Base-by-base conservation (phyloP, 2,888 invertebrate species). In the Microplitis manilae region DNA sequence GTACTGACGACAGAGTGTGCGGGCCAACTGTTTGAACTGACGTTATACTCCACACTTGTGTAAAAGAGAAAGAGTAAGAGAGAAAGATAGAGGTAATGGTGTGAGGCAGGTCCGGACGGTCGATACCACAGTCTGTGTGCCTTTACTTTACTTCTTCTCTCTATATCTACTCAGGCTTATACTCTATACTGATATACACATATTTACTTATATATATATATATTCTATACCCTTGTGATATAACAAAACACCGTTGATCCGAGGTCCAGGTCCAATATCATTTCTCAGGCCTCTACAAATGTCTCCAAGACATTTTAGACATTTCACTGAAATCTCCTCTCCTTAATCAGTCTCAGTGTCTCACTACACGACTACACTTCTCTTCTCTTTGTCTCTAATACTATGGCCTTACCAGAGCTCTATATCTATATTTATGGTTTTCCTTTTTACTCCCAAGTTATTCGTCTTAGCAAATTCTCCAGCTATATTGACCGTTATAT, bases 91-190 rank as follows among this genome's bases (percentile, higher is more conserved):
- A 71, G 41, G 40, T 50, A 75, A 84, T 84, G 87, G 88, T 87
- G 88, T 89, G 88, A 86, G 88, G 88, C 87, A 88, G 92, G 93
- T 92, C 92, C 87, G 92, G 90, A 81, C 92, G 92, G 93, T 93
- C 93, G 93, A 93, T 93, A 91, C 91, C 92, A 92, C 91, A 92
- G 93, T 93, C 92, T 93, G 86, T 93, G 86, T 85, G 83, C 86
- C 85, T 87, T 85, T 86, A 86, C 86, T 84, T 83, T 83, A 84
- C 85, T 86, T 87, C 85, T 84, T 86, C 86, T 87, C 87, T 83
- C 85, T 86, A 85, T 85, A 86, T 86, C 87, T 87, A 87, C 86
- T 87, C 86, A 87, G 86, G 87, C 87, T 86, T 85, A 86, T 87
- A 86, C 86, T 50, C 50, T 86, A 86, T 87, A 84, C 81, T 4